Evolutionary conservation across 2,113 vertebrate species (phyloP).

Genomic region (Aythya baeri): DNA sequence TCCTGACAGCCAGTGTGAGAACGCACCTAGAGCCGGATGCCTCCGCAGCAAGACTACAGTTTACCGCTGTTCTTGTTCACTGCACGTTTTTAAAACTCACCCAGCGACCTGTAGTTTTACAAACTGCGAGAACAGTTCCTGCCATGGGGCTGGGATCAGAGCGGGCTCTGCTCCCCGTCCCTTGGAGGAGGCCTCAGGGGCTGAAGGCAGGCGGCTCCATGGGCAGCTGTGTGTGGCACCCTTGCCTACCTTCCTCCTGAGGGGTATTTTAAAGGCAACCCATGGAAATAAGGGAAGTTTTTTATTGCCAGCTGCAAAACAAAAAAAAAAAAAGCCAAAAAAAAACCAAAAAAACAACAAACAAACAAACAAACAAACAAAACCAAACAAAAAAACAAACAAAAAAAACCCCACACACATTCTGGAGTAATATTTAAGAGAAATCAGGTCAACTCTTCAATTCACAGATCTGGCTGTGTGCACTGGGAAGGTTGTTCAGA

Average conservation of each 20-base stretch:
- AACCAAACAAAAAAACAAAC: background rate
- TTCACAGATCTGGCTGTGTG: background rate
- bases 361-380: too few species aligned
- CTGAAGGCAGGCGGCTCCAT: background rate
- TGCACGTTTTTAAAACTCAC: background rate
- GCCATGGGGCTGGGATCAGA: too few species aligned
- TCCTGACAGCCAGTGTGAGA: background rate
- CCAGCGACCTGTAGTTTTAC: background rate
- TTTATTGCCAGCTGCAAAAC: background rate
- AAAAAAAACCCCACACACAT: background rate
- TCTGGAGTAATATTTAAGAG: background rate
- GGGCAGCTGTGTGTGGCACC: rapidly evolving
- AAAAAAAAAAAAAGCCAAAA: too few species aligned
- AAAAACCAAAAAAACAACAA: background rate
- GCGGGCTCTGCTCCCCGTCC: too few species aligned
- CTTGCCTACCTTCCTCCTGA: background rate
- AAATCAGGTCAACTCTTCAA: background rate
- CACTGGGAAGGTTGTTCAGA: background rate
- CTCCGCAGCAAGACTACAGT: background rate
- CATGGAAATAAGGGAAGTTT: background rate
- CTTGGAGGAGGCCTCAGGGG: background rate
- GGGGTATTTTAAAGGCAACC: background rate
- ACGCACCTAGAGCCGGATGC: background rate
- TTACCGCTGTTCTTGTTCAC: background rate
- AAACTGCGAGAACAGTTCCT: background rate